These are phyloP conservation scores for Azorinus chamasolen DNA, from an alignment of 2,888 invertebrate species.

Conservation along the genomic window DNA sequence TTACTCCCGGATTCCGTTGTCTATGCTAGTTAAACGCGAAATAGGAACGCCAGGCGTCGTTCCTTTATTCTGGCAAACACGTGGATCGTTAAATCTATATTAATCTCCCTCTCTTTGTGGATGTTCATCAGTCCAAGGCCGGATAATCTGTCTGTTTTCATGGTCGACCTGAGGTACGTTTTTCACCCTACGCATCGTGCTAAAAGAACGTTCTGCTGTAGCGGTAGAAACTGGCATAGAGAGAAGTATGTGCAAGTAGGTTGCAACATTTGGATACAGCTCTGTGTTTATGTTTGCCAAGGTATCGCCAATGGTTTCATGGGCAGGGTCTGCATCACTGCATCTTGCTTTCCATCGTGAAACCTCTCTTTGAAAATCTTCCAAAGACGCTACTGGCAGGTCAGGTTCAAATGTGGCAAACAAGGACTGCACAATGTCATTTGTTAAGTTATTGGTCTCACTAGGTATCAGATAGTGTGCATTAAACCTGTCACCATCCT, in stretches of 20 bases:
- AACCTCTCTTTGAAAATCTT: too few species aligned
- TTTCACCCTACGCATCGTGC: constrained; percentile 9
- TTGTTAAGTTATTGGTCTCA: background rate
- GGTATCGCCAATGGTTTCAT: too few species aligned
- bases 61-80: constrained; percentile 14
- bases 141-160: constrained; percentile 10
- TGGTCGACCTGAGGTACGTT: constrained; percentile 22
- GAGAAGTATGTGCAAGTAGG: constrained; percentile 3
- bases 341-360: background rate
- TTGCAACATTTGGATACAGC: constrained; percentile 5
- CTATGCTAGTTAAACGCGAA: background rate
- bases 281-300: constrained; percentile 1
- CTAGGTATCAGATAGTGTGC: constrained; percentile 2
- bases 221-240: too few species aligned
- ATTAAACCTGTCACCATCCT: background rate
- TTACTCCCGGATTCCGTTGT: too few species aligned
- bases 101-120: constrained; percentile 28
- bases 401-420: too few species aligned
- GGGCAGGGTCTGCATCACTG: background rate
- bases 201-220: constrained; percentile 14
- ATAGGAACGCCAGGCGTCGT: background rate
- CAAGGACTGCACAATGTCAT: too few species aligned
- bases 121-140: constrained; percentile 10
- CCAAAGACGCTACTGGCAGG: too few species aligned
- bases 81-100: constrained; percentile 21